Evolutionary conservation across 2,797 vertebrate species (phyloP), one percentile per base, ranked within the genome.

Genomic region (Enteromius trimaculatus): DNA sequence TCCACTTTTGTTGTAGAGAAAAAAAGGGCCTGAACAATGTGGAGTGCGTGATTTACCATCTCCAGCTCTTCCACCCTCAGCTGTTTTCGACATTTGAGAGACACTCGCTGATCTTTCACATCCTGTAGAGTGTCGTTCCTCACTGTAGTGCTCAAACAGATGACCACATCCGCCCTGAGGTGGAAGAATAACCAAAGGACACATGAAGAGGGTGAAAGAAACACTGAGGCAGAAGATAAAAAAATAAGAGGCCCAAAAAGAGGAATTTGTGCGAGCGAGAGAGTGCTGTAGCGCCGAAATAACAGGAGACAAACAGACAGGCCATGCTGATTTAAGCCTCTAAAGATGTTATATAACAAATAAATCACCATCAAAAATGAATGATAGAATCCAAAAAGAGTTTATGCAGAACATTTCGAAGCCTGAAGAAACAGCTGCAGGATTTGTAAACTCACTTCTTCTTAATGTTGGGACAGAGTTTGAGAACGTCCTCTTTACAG

Each of bases 401-500:
- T 75, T 75, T 37, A 55, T 16, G 21, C 53, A 76, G 53, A 60
- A 17, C 14, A 11, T 16, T 47, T 62, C 16, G 44, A 65, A 65
- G 42, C 29, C 17, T 4, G 17, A 23, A 29, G 39, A 47, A 29
- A 34, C 7, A 37, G 31, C 21, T 26, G 13, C 7, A 3, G 31
- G n/a, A 58, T 75, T 39, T 77, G 17, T 68, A 19, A 6, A 92
- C 96, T 37, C 93, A 99, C 98, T 99, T 99, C 91, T 97, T 99
- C 90, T 98, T 98, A 87, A 99, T 99, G 90, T 98, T 99, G 77
- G 98, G 97, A 84, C 98, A 99, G 82, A 99, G 95, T 86, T 98
- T 99, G 89, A 99, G 94, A 64, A 99, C 97, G 4, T 99, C 98
- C 82, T 99, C 98, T 90, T 99, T 99, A 92, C 98, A 99, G 71